Evolutionary conservation across 2,888 invertebrate genomes (phyloP), one percentile per base, ranked within the genome.

Genomic region (Napeogenes sylphis): DNA sequence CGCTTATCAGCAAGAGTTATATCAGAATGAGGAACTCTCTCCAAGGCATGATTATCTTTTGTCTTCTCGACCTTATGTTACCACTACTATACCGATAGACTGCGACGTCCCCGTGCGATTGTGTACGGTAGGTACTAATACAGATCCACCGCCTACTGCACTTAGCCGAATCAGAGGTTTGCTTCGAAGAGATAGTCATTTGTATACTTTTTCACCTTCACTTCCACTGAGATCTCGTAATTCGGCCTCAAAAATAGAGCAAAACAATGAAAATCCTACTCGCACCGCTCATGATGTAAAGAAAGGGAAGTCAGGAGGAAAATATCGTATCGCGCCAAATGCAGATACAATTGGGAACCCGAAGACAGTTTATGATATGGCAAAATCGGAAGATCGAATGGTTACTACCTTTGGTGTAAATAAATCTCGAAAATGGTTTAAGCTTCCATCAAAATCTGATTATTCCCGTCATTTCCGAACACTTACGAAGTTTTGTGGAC

Each of bases 381-480:
- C 87, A 4, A 90, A 87, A 66, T 90, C 90, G 1, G 90, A 90
- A 0, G 84, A 90, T 61, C 80, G 90, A 58, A 90, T 90, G 90
- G 78, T 81, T 53, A 81, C 84, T 6, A 88, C 87, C 33, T 90
- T 90, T 58, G 90, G 90, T 53, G 85, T 80, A 42, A 76, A 80
- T n/a, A 82, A 83, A 66, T 70, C 78, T 4, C 75, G 78, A 38
- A 77, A 76, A 59, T 85, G 87, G 82, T 83, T 80, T 67, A 80
- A 77, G 68, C 62, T 87, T 61, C 88, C 88, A 2, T 81, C 87
- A 47, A 73, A 78, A 56, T 76, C 78, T 14, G 73, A 80, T 14
- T 86, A 84, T 67, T 71, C 80, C 55, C 76, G 82, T 33, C 75
- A 79, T 30, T 70, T 89, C 42, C 81, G 83, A 35, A 73, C 78